Evolutionary conservation across 1,140 invertebrate species (phyloP).

Genomic region (Drosophila triauraria): DNA sequence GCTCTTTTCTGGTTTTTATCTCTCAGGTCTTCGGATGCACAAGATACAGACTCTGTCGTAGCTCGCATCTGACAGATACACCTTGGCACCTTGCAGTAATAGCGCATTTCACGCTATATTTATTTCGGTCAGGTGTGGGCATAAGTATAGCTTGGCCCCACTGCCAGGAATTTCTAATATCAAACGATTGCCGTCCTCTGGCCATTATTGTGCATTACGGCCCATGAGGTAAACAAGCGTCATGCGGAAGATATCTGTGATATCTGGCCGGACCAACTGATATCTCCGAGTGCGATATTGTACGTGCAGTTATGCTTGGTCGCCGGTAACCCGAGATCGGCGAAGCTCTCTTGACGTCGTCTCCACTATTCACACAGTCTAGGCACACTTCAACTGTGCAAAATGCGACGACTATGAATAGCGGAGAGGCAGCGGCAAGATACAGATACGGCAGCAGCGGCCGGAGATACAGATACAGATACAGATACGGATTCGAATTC

Average conservation of each 20-base stretch:
- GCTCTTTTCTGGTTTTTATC: slow-evolving; percentile 28
- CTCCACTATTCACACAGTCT: slow-evolving; percentile 68
- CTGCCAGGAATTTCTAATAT: slow-evolving; percentile 24
- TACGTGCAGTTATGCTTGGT: slow-evolving; percentile 81
- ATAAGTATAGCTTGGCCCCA: background rate
- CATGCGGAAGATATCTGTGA: slow-evolving; percentile 70
- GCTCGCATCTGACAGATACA: slow-evolving; percentile 68
- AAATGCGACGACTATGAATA: slow-evolving; percentile 64
- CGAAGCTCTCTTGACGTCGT: slow-evolving; percentile 61
- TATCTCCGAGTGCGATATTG: slow-evolving; percentile 54
- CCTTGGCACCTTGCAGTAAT: slow-evolving; percentile 33
- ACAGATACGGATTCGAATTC: slow-evolving; percentile 28
- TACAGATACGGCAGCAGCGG: slow-evolving; percentile 21
- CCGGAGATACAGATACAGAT: slow-evolving; percentile 13
- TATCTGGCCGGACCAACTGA: slow-evolving; percentile 28
- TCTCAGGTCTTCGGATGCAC: slow-evolving; percentile 57
- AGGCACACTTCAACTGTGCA: slow-evolving; percentile 82
- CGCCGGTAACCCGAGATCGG: slow-evolving; percentile 61
- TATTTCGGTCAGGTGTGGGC: slow-evolving; percentile 43
- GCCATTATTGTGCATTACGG: slow-evolving; percentile 17
- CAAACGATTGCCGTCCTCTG: slow-evolving; percentile 34
- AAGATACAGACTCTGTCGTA: slow-evolving; percentile 19
- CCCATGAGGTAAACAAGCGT: slow-evolving; percentile 49
- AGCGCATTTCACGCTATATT: slow-evolving; percentile 23
- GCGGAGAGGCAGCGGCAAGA: slow-evolving; percentile 51